phyloP scores from a whole-genome alignment of 2,888 invertebrate species.

The Biston stratarius region DNA sequence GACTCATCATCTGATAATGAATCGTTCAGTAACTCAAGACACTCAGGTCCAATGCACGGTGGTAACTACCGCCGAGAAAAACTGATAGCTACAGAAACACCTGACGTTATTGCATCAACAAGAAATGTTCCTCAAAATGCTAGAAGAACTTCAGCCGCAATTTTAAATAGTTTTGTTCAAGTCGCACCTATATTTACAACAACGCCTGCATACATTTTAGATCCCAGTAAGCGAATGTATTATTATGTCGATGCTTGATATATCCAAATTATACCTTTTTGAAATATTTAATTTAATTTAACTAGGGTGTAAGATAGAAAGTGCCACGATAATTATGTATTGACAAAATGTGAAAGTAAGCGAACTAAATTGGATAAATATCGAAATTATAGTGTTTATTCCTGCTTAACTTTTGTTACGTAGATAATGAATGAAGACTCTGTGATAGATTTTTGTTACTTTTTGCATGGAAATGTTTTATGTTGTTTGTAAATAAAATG shows the following conservation, averaged over 20 bases:
- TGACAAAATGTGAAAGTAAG: conserved; percentile 54
- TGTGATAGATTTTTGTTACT: conserved; percentile 71
- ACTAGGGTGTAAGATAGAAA: conserved; percentile 61
- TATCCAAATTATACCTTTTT: conserved; percentile 14
- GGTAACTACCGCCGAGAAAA: conserved; percentile 77
- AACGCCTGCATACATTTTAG: conserved; percentile 75
- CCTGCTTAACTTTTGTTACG: conserved; percentile 24
- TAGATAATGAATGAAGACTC: conserved; percentile 57
- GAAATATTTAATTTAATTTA: conserved; percentile 35
- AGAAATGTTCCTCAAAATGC: conserved; percentile 50
- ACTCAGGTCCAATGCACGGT: conserved; percentile 69
- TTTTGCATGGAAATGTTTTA: conserved; percentile 17
- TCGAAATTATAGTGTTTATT: conserved; percentile 36
- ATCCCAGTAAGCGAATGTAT: conserved; percentile 83
- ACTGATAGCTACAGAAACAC: conserved; percentile 52
- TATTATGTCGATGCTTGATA: conserved; percentile 75
- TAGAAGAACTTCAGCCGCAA: conserved; percentile 62
- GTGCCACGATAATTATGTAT: conserved; percentile 64
- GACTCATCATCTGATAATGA: conserved; percentile 52
- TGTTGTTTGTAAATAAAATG: conserved; percentile 16
- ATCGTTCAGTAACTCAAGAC: conserved; percentile 54
- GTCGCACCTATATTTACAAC: conserved; percentile 73
- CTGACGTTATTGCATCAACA: conserved; percentile 43
- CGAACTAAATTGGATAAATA: conserved; percentile 47
- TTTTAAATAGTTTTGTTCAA: conserved; percentile 75